phyloP scores from a whole-genome alignment of 2,797 vertebrate species.

The Microhierax caerulescens region DNA sequence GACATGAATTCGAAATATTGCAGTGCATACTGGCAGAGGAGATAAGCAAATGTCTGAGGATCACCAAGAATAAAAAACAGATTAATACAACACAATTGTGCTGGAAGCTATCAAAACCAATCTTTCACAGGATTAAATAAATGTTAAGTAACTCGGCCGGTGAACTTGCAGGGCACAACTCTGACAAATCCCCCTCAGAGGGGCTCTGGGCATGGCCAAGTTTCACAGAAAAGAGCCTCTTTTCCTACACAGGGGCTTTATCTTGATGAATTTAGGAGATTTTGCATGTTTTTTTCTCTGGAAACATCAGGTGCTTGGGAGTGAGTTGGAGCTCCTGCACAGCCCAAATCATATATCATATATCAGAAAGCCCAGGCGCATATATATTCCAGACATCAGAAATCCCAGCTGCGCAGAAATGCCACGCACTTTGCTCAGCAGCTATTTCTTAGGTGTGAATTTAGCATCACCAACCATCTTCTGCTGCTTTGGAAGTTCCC shows the following conservation, averaged over 20 bases:
- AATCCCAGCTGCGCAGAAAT: not conserved
- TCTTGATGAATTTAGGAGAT: not conserved
- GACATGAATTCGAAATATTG: not conserved
- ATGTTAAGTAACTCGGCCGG: not conserved
- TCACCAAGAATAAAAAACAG: not conserved
- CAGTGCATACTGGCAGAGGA: not conserved
- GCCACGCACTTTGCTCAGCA: accelerated
- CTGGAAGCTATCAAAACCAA: not conserved
- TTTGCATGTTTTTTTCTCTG: not conserved
- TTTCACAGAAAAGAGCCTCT: not conserved
- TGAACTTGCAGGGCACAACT: not conserved
- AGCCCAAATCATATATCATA: accelerated
- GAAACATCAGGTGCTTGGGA: not conserved
- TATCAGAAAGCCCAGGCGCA: not conserved
- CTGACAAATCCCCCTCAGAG: not conserved
- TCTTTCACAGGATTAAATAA: not conserved
- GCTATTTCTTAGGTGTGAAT: not conserved
- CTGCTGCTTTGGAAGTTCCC: not conserved
- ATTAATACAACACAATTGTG: not conserved
- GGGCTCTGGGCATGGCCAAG: not conserved
- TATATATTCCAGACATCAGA: not conserved
- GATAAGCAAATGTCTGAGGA: not conserved
- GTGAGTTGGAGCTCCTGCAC: accelerated
- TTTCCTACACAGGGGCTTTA: not conserved
- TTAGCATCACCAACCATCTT: not conserved